Evolutionary conservation across 2,113 vertebrate species (phyloP), one percentile per base, ranked within the genome.

Genomic region (Leptobrachium leishanense): DNA sequence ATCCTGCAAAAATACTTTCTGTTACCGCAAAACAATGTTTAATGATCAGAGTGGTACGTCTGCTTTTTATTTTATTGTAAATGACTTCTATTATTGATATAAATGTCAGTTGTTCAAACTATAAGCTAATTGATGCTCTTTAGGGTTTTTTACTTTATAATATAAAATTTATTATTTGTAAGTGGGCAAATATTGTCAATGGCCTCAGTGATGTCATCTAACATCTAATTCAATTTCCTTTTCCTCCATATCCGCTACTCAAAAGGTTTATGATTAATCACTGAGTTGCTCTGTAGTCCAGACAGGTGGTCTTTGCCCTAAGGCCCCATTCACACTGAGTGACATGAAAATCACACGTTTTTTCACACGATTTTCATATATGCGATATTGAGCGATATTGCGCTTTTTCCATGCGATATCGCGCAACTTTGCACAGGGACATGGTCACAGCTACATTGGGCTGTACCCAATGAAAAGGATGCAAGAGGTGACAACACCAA

Each of bases 1-100:
- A 69, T 76, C 50, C 67, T 76, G 66, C 46, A 50, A 50, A 50
- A 50, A 76, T 76, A 68, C 15, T 2, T 15, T 71, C 67, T 76
- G 53, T 40, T 63, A 62, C 11, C 63, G 11, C 3, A 5, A 71
- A 15, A 6, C 76, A 70, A 46, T 46, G 68, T 77, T 79, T 50
- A 72, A 64, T 72, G 46, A 72, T 50, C 64, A n/a, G 53, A 55
- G 43, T 64, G 76, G 68, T 62, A 77, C 68, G 42, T 46, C 31
- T 43, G 62, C 46, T 79, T 72, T 46, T 72, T 79, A 72, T 74
- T 72, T 64, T 72, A 72, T 72, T 79, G 76, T 79, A 72, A 64
- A 72, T 65, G 50, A 71, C 68, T 20, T 71, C n/a, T 79, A 69
- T 72, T 64, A 72, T 79, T 79, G 76, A n/a, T 71, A 72, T 54